Evolutionary conservation across 2,888 invertebrate genomes (phyloP), one percentile per base, ranked within the genome.

Genomic region (Hypsopygia costalis): DNA sequence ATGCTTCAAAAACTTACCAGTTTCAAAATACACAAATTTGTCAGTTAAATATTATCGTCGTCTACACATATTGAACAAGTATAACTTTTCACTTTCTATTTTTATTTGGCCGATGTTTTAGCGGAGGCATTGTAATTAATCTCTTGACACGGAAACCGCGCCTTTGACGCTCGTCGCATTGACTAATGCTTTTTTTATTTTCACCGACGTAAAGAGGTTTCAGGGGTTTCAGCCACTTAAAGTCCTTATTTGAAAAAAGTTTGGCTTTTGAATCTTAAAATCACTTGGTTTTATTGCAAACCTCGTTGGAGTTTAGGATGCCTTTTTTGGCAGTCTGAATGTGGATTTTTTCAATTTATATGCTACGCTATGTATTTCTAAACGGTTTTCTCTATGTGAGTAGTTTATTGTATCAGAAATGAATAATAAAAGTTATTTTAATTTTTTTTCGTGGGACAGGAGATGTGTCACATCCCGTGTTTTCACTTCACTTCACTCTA

Each of bases 151-250:
- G 11, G 16, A 2, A 28, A 25, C 33, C 27, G 36, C 34, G 11
- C 38, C 34, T 40, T 42, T 50, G 50, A 50, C 47, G 11, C 38
- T 42, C 38, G 40, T 35, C 45, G 38, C 41, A 41, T 42, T 50
- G 50, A 50, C 50, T 46, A 47, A 46, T 43, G 45, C 32, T 41
- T 47, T 50, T 50, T 45, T 43, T 40, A 41, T 45, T 44, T 45
- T 45, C 30, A 28, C 30, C 25, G 11, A 20, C 20, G 32, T 20
- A 40, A 43, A 47, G 34, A 40, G 45, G 45, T 43, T 34, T 37
- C 37, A 47, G 34, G 38, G 45, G 45, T 43, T 34, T 37, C 37
- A 32, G 27, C 31, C 38, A 32, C 32, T 38, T 38, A 33, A 32
- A 11, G 38, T 25, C 6, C 20, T 22, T 37, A 30, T 11, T 16